These are phyloP conservation scores for Littorina saxatilis DNA, from an alignment of 1,140 invertebrate species.

Conservation along the genomic window DNA sequence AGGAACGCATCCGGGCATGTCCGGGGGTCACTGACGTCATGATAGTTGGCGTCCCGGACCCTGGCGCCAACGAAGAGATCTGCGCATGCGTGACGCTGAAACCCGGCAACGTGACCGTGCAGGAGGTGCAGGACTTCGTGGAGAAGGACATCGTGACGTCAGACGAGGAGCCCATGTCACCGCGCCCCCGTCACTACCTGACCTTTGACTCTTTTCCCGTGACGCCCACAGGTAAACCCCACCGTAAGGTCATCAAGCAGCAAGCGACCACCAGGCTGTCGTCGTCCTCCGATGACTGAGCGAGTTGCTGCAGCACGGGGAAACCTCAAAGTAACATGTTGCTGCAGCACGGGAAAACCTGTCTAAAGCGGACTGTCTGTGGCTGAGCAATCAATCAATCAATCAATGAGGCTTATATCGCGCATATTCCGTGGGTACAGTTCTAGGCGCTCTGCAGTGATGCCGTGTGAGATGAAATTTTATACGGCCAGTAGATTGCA, in stretches of 20 bases:
- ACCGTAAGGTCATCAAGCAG: not conserved
- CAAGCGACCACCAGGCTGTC: not conserved
- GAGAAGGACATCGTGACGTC: slow-evolving; percentile 16
- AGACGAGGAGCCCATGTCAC: not conserved
- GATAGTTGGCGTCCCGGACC: slow-evolving; percentile 21
- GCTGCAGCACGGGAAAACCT: too few relatives aligned
- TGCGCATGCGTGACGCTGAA: slow-evolving; percentile 15
- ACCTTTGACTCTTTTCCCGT: not conserved
- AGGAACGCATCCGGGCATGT: not conserved
- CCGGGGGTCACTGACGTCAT: slow-evolving; percentile 13
- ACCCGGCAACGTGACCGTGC: not conserved
- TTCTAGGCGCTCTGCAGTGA: too few relatives aligned
- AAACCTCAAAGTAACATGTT: too few relatives aligned
- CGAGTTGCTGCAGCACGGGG: too few relatives aligned
- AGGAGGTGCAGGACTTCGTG: not conserved
- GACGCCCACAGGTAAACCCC: slow-evolving; percentile 13
- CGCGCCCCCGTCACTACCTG: slow-evolving; percentile 17
- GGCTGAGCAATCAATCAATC: too few relatives aligned
- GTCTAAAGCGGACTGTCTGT: too few relatives aligned
- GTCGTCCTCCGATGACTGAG: not conserved
- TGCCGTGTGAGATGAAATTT: too few relatives aligned
- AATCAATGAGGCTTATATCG: too few relatives aligned
- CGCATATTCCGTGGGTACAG: too few relatives aligned
- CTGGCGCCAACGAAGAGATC: not conserved
- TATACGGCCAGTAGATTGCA: too few relatives aligned